Evolutionary conservation across 2,888 invertebrate genomes (phyloP).

Genomic region (Nasonia oneida): DNA sequence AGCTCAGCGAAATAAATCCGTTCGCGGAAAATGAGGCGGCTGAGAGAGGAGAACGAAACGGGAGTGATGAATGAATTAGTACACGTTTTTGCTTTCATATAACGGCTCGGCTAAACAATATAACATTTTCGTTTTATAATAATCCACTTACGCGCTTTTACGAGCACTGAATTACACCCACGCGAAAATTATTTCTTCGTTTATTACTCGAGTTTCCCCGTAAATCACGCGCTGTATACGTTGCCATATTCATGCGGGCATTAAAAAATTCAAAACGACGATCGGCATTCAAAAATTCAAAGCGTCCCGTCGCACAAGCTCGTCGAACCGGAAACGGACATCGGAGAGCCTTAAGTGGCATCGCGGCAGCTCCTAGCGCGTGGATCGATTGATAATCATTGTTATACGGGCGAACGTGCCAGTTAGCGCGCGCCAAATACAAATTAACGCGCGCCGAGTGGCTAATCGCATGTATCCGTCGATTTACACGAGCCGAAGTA

Average conservation of each 20-base stretch:
- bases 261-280: neutral
- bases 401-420: constrained; percentile 65
- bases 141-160: neutral
- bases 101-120: neutral
- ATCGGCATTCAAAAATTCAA: neutral
- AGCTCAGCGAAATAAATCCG: constrained; percentile 67
- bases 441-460: constrained; percentile 36
- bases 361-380: neutral
- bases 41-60: neutral
- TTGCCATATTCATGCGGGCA: too few species aligned
- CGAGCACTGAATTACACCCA: neutral
- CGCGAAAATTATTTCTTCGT: neutral
- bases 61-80: constrained; percentile 1
- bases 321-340: neutral
- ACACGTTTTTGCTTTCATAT: neutral
- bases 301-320: neutral
- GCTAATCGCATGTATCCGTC: constrained; percentile 20
- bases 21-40: constrained; percentile 63
- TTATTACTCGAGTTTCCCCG: too few species aligned
- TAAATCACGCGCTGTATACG: too few species aligned
- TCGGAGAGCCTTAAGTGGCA: neutral
- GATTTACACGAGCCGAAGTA: constrained; percentile 1
- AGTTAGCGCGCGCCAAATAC: constrained; percentile 47
- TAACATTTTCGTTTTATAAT: neutral
- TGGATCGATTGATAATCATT: constrained; percentile 69